phyloP scores from a whole-genome alignment of 2,113 vertebrate genomes.

The Romanogobio albipinnatus region DNA sequence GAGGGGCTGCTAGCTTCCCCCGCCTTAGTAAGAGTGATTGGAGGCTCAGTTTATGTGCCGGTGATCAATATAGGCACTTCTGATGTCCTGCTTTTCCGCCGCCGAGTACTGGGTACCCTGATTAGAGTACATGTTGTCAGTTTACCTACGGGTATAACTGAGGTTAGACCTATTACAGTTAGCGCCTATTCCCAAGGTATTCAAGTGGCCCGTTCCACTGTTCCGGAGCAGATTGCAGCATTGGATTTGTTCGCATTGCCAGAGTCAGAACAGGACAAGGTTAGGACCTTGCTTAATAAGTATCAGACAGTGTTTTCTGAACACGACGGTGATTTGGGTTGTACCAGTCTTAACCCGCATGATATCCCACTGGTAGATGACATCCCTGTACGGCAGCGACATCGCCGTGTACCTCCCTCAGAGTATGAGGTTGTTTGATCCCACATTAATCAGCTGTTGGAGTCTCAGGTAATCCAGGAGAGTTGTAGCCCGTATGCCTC shows the following conservation, averaged over 20 bases:
- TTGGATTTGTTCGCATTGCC: not conserved
- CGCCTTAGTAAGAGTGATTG: no score
- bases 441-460: not conserved
- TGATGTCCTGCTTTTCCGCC: not conserved
- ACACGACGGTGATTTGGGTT: slow-evolving; percentile 21
- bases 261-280: not conserved
- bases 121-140: not conserved
- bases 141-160: not conserved
- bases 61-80: no score
- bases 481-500: not conserved
- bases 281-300: not conserved
- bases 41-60: no score
- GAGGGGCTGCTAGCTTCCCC: not conserved
- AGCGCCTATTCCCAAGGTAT: not conserved
- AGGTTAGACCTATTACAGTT: not conserved
- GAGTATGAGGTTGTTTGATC: slow-evolving; percentile 23
- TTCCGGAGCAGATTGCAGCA: not conserved
- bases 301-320: not conserved
- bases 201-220: not conserved
- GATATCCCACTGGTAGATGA: slow-evolving; percentile 16
- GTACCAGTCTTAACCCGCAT: slow-evolving; percentile 19
- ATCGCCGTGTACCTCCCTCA: not conserved
- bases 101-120: not conserved
- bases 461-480: no score
- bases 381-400: not conserved